Evolutionary conservation across 2,888 invertebrate genomes (phyloP).

Genomic region (Hirtodrosophila confusa): DNA sequence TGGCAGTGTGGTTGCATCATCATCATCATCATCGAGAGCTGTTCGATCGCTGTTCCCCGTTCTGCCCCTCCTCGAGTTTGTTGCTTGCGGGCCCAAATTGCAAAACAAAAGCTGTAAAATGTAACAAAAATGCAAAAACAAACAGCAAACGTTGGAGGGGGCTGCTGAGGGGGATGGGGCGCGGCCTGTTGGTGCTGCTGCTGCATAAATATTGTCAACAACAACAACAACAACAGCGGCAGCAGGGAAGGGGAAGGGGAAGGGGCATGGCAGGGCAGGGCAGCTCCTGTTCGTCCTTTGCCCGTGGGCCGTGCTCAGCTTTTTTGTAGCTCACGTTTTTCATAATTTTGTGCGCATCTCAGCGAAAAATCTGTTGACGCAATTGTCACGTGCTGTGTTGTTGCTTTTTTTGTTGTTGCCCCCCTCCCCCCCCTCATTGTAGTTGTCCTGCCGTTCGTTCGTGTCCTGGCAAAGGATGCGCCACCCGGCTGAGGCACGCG

Average conservation of each 20-base stretch:
- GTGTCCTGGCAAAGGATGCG: conserved; percentile 67
- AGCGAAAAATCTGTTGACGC: conserved; percentile 79
- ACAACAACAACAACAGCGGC: conserved; percentile 44
- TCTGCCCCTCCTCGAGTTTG: conserved; percentile 32
- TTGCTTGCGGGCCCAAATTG: conserved; percentile 63
- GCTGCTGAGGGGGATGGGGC: neutral
- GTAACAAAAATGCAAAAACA: conserved; percentile 67
- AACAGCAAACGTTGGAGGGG: conserved; percentile 35
- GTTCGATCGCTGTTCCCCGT: conserved; percentile 61
- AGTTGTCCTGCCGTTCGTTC: conserved; percentile 9
- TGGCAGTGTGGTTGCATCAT: conserved; percentile 22
- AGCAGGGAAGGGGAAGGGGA: too few species aligned
- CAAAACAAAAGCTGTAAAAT: conserved; percentile 72
- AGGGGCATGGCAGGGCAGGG: neutral
- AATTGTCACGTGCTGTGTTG: conserved; percentile 71
- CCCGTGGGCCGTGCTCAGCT: conserved; percentile 51
- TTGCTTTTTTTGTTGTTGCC: conserved; percentile 15
- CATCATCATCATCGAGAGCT: conserved; percentile 46
- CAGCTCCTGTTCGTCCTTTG: conserved; percentile 1
- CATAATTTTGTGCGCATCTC: conserved; percentile 75
- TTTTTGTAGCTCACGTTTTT: conserved; percentile 55
- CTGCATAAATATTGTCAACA: conserved; percentile 76
- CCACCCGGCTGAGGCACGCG: conserved; percentile 44
- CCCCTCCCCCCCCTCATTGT: too few species aligned
- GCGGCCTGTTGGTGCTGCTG: conserved; percentile 67